Conservation (phyloP, 2,113 vertebrate genomes). For the Cryptotis parvus region DNA sequence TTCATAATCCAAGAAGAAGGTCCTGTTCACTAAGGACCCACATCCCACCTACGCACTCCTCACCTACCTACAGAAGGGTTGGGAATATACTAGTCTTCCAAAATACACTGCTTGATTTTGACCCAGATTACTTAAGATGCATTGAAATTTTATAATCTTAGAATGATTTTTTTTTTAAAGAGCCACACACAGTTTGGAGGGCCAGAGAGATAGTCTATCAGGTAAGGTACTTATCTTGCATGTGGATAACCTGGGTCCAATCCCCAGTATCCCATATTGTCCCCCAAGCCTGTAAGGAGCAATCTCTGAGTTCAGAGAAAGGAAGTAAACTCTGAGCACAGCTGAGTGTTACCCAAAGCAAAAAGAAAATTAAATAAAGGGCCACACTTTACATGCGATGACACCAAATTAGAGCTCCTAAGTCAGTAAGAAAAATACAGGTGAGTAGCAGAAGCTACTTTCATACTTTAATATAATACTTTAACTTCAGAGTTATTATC, state of each 20-base stretch:
- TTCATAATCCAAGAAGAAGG: constrained; percentile 6
- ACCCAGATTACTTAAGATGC: not conserved
- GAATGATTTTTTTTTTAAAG: not conserved
- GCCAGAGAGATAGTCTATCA: too few relatives aligned
- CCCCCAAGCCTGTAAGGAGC: too few relatives aligned
- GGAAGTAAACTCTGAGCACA: too few relatives aligned
- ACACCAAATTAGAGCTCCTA: too few relatives aligned
- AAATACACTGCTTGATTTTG: not conserved
- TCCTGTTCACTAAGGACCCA: not conserved
- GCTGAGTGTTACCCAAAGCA: too few relatives aligned
- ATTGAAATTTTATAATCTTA: not conserved
- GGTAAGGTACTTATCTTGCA: too few relatives aligned
- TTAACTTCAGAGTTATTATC: not conserved
- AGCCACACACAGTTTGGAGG: not conserved
- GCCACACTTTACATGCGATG: not conserved
- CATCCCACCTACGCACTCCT: too few relatives aligned
- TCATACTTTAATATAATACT: not conserved
- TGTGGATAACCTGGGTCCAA: too few relatives aligned
- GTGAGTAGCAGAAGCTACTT: not conserved
- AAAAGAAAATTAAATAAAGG: too few relatives aligned
- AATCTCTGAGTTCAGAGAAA: too few relatives aligned
- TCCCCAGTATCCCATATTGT: too few relatives aligned
- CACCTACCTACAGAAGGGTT: not conserved
- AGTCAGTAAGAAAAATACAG: not conserved
- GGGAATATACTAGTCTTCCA: not conserved